phyloP scores from a whole-genome alignment of 2,888 invertebrate species.

The Tuta absoluta region DNA sequence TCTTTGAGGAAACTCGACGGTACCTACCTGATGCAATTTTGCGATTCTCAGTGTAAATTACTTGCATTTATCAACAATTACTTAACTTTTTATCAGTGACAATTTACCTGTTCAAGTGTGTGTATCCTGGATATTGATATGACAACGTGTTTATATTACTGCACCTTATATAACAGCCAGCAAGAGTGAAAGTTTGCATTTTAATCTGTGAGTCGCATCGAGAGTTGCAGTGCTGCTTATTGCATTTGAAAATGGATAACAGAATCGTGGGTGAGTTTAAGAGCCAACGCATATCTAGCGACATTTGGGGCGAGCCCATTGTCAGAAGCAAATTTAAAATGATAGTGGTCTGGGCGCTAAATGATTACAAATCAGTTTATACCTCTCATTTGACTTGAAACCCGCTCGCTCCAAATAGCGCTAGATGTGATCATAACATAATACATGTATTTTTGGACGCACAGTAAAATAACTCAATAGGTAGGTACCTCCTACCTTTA shows the following conservation, averaged over 20 bases:
- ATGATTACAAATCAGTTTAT: too few species aligned
- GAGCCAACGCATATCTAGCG: neutral
- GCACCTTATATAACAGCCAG: constrained; percentile 26
- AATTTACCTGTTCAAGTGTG: neutral
- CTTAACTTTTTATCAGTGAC: neutral
- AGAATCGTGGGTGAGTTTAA: constrained; percentile 51
- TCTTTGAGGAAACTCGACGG: too few species aligned
- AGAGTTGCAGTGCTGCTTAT: constrained; percentile 6
- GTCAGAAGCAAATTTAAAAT: too few species aligned
- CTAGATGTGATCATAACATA: too few species aligned
- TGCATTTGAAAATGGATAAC: constrained; percentile 41
- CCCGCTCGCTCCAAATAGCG: too few species aligned
- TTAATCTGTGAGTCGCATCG: constrained; percentile 25
- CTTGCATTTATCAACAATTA: neutral
- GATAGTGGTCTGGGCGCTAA: too few species aligned
- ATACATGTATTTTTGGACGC: too few species aligned
- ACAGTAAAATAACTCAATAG: too few species aligned
- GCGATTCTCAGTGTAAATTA: neutral
- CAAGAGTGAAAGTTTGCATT: constrained; percentile 27
- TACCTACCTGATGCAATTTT: neutral
- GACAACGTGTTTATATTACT: constrained; percentile 18
- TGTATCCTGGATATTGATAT: constrained; percentile 26
- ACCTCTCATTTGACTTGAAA: too few species aligned
- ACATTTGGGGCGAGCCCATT: too few species aligned
- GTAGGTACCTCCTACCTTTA: too few species aligned